Evolutionary conservation across 1,140 invertebrate genomes (phyloP).

Genomic region (Aricia agestis): DNA sequence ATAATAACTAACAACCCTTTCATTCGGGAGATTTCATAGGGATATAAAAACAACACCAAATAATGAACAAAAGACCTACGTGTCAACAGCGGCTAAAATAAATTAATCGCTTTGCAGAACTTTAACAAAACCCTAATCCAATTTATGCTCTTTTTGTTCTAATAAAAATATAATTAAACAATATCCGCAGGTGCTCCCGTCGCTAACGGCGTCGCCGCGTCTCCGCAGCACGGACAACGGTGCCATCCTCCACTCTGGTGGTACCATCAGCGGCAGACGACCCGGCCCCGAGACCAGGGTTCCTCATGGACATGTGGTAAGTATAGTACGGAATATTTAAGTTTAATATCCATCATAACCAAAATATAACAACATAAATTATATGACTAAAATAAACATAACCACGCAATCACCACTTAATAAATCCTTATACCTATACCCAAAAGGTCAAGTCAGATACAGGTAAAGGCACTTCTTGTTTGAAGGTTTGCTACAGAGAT

Average conservation of each 20-base stretch:
- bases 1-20: too few species aligned
- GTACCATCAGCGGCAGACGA: constrained; percentile 83
- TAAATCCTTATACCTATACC: too few species aligned
- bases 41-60: too few species aligned
- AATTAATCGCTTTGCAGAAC: too few species aligned
- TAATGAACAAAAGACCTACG: too few species aligned
- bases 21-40: too few species aligned
- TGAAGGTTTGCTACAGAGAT: not conserved
- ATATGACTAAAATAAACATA: too few species aligned
- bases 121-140: too few species aligned
- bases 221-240: constrained; percentile 87
- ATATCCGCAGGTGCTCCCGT: constrained; percentile 80
- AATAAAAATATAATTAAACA: not conserved
- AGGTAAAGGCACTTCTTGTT: not conserved
- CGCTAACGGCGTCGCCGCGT: constrained; percentile 77
- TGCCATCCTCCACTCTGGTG: constrained; percentile 85
- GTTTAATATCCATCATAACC: too few species aligned
- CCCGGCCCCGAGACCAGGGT: constrained; percentile 44
- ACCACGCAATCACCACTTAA: too few species aligned
- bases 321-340: not conserved
- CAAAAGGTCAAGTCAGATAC: not conserved
- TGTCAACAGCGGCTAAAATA: too few species aligned
- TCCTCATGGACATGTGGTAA: constrained; percentile 54
- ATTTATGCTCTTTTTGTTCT: not conserved
- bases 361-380: too few species aligned